These are phyloP conservation scores for Diadumene lineata DNA, from an alignment of 92 coral and sea anemone genomes.

Conservation along the genomic window DNA sequence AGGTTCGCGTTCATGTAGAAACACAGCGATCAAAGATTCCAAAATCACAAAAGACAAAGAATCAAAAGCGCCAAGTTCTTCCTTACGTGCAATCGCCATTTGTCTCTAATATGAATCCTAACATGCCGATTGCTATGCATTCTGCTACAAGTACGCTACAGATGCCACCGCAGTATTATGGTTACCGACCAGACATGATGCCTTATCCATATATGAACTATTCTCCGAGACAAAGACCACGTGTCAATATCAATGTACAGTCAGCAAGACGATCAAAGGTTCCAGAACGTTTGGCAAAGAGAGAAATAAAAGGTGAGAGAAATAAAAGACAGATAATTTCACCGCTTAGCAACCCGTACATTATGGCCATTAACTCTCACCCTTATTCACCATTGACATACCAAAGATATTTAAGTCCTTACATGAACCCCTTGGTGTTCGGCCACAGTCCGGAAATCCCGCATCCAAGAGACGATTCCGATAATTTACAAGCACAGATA, in stretches of 20 bases:
- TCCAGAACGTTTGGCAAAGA: slow-evolving; percentile 32
- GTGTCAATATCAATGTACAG: slow-evolving; percentile 89
- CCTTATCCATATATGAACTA: slow-evolving; percentile 46
- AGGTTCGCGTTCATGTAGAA: slow-evolving; percentile 80
- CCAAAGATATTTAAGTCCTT: slow-evolving; percentile 24
- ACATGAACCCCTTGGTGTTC: slow-evolving; percentile 18
- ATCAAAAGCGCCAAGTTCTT: slow-evolving; percentile 58
- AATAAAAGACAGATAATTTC: slow-evolving; percentile 50
- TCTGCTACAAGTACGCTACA: neutral
- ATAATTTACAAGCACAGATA: neutral
- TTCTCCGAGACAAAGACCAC: slow-evolving; percentile 64
- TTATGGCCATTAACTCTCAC: slow-evolving; percentile 12
- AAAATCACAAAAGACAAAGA: slow-evolving; percentile 2
- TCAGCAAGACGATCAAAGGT: slow-evolving; percentile 73
- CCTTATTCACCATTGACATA: slow-evolving; percentile 24
- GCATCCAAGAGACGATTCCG: slow-evolving; percentile 26
- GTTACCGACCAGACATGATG: slow-evolving; percentile 10
- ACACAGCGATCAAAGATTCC: slow-evolving; percentile 85
- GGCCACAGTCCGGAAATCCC: slow-evolving; percentile 27
- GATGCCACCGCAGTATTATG: slow-evolving; percentile 14
- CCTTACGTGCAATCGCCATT: slow-evolving; percentile 49
- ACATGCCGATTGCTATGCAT: neutral
- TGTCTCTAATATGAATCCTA: slow-evolving; percentile 15
- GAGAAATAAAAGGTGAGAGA: slow-evolving; percentile 39
- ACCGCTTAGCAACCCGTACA: slow-evolving; percentile 24